Evolutionary conservation across 2,797 vertebrate species (phyloP), one percentile per base, ranked within the genome.

Genomic region (Rhinichthys osculus): DNA sequence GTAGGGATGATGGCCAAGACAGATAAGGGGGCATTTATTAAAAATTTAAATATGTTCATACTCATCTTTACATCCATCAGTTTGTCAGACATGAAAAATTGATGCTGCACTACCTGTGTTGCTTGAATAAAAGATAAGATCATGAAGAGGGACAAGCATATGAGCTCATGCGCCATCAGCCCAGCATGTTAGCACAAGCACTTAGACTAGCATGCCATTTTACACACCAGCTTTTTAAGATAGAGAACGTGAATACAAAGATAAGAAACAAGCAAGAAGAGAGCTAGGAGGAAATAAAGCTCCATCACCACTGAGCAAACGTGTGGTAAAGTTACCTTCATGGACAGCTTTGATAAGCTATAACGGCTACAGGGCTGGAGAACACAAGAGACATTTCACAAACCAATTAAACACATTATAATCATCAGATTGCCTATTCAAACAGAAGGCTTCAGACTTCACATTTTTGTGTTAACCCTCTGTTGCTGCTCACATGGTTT

Each of bases 291-390:
- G 78, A 67, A 82, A 57, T 76, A 89, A 76, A 66, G 83, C 86
- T 86, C 92, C 91, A 54, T 47, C 92, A 93, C 92, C 92, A 82
- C 59, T 90, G 19, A 83, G 50, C 50, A 83, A 86, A 57, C 30
- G 17, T 86, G 57, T 42, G 72, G 82, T 52, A 77, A 85, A 57
- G 57, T 94, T 95, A 95, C 94, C 94, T 95, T 94, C 78, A 67
- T 92, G 90, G 92, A 92, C 90, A 95, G 92, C 91, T 94, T 93
- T 87, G 95, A 95, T 92, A 95, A 93, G 91, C 95, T 95, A 94
- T 92, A 94, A 14, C 94, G 92, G 92, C 85, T 93, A 93, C 91
- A 80, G 81, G 94, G 93, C 95, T 95, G 88, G 73, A 80, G 91
- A 52, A 70, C 21, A 77, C 83, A 87, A 90, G 90, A 92, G 83